Percentiles rank a stretch among this genome's conserved stretches.
Evolutionary conservation across 2,797 vertebrate genomes (phyloP).

Genomic region (Pangasius macronema): DNA sequence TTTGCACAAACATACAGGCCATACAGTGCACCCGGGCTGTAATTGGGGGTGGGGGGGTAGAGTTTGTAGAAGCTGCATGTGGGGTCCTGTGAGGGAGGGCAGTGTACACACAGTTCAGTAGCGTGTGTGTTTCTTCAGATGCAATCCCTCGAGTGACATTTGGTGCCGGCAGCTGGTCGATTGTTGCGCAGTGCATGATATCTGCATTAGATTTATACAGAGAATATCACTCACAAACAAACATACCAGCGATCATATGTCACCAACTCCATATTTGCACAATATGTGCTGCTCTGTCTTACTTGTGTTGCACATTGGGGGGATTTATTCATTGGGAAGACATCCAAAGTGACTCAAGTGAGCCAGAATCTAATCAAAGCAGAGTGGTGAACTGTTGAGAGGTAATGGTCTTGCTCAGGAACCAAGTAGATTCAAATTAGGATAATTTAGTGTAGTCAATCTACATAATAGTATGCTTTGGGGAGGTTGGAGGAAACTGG

Average conservation of each 20-base stretch:
- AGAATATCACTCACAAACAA: conserved; percentile 2
- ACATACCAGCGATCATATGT: background rate
- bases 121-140: background rate
- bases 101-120: background rate
- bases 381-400: background rate
- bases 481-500: background rate
- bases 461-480: background rate
- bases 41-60: background rate
- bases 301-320: background rate
- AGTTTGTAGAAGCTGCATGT: conserved; percentile 27
- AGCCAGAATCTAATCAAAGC: background rate
- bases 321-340: conserved; percentile 7
- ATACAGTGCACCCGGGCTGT: conserved; percentile 27
- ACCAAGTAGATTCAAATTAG: background rate
- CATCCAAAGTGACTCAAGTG: conserved; percentile 17
- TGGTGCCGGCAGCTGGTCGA: background rate
- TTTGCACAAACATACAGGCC: conserved; percentile 46
- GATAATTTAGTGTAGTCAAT: background rate
- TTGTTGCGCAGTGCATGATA: conserved; percentile 19
- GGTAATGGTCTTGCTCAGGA: background rate
- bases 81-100: conserved; percentile 19
- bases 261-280: conserved; percentile 2
- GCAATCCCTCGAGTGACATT: background rate
- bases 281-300: background rate
- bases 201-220: conserved; percentile 13